Percentiles rank a stretch among this genome's conserved stretches.
Evolutionary conservation across 2,113 vertebrate species (phyloP).

Genomic region (Microcebus lehilahytsara): DNA sequence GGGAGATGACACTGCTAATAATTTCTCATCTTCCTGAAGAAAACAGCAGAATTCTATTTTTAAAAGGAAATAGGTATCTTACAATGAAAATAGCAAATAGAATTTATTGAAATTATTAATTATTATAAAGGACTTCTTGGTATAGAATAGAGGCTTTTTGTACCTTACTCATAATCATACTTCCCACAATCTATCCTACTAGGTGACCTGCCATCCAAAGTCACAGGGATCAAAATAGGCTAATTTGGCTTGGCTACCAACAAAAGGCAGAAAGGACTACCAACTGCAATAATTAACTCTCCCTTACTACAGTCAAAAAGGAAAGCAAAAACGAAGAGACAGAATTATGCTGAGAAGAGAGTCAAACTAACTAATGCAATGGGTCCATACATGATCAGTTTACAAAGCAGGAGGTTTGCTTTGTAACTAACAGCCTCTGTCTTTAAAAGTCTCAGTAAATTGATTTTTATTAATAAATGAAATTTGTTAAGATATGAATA

Average conservation of each 20-base stretch:
- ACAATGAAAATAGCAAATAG: not conserved
- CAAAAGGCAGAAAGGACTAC: not conserved
- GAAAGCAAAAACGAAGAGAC: not conserved
- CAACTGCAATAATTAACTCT: not conserved
- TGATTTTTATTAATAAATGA: not conserved
- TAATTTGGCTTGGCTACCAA: not conserved
- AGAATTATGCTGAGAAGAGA: not conserved
- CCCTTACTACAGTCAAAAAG: not conserved
- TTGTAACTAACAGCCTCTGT: not conserved
- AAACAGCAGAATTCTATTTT: not conserved
- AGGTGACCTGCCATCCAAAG: not conserved
- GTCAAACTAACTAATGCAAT: not conserved
- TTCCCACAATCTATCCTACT: too few species aligned
- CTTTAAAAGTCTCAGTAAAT: not conserved
- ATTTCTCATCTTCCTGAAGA: not conserved
- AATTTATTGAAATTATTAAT: not conserved
- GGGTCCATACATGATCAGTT: not conserved
- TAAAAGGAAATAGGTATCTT: not conserved
- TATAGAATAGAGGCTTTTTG: not conserved
- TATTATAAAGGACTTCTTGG: not conserved
- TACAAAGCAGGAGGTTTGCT: not conserved
- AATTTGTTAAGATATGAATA: not conserved
- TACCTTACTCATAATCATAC: not conserved
- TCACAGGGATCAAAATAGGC: not conserved
- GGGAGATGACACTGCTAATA: not conserved